Evolutionary conservation across 2,888 invertebrate genomes (phyloP).

Genomic region (Cantharis flavilabris): DNA sequence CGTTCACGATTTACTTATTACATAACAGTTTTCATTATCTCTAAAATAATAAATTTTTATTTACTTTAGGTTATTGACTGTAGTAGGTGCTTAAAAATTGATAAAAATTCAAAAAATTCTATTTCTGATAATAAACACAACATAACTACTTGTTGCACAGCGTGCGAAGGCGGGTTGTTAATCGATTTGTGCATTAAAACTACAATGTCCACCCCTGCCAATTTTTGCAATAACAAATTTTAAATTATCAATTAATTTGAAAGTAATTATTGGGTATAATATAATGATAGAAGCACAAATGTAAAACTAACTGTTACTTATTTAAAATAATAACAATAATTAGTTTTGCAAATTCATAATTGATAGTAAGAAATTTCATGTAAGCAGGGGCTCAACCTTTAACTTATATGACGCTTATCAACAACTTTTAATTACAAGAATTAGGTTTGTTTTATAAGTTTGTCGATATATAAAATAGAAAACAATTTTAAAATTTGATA

Average conservation of each 20-base stretch:
- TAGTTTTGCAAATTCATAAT: background rate
- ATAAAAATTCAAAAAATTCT: background rate
- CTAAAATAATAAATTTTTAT: background rate
- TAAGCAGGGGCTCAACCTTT: conserved; percentile 1
- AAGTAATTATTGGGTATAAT: background rate
- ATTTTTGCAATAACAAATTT: background rate
- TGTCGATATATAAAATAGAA: background rate
- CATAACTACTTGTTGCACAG: conserved; percentile 15
- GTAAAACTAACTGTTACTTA: background rate
- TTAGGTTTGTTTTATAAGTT: background rate
- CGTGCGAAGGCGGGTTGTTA: conserved; percentile 3
- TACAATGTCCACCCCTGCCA: conserved; percentile 1
- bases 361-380: background rate
- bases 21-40: background rate
- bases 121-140: background rate
- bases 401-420: background rate
- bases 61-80: background rate
- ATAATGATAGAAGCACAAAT: background rate
- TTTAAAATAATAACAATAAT: background rate
- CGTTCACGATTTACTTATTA: background rate
- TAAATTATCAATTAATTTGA: background rate
- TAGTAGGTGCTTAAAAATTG: background rate
- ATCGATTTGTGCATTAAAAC: conserved; percentile 6
- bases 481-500: background rate
- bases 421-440: background rate